Conservation (phyloP, 2,888 invertebrate species). For the Crepidodera aurea region DNA sequence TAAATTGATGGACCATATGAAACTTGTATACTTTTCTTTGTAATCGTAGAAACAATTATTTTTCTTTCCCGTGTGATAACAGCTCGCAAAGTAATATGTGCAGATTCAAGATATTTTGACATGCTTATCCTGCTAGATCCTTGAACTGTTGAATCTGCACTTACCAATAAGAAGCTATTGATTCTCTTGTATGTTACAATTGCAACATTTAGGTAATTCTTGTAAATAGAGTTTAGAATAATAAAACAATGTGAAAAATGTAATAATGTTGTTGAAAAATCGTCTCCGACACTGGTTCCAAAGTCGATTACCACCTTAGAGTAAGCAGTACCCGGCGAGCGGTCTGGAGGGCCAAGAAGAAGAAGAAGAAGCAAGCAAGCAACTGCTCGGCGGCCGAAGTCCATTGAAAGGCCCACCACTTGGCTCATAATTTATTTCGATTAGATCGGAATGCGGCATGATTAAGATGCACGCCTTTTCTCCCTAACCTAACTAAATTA, state of each 20-base stretch:
- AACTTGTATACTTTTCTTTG: too few relatives aligned
- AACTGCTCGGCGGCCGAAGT: conserved; percentile 32
- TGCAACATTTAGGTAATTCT: too few relatives aligned
- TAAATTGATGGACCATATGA: too few relatives aligned
- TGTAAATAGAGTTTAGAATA: too few relatives aligned
- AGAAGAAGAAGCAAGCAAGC: conserved; percentile 26
- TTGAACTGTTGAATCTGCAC: too few relatives aligned
- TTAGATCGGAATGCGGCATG: conserved; percentile 57
- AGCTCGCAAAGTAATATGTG: too few relatives aligned
- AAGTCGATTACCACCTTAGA: conserved; percentile 25
- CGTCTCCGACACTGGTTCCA: conserved; percentile 19
- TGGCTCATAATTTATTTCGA: conserved; percentile 55
- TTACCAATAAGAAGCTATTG: too few relatives aligned
- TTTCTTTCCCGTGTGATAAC: too few relatives aligned
- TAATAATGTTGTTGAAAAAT: not conserved
- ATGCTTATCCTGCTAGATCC: too few relatives aligned
- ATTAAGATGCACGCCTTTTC: conserved; percentile 53
- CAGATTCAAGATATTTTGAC: too few relatives aligned
- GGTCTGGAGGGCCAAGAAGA: conserved; percentile 27
- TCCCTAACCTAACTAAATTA: conserved; percentile 52
- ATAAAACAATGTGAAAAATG: conserved; percentile 1
- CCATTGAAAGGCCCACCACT: conserved; percentile 32
- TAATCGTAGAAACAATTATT: too few relatives aligned
- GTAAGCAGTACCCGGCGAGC: conserved; percentile 35
- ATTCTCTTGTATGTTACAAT: too few relatives aligned